These are phyloP conservation scores for Pasiphila rectangulata DNA, from an alignment of 2,888 invertebrate species.

Conservation along the genomic window DNA sequence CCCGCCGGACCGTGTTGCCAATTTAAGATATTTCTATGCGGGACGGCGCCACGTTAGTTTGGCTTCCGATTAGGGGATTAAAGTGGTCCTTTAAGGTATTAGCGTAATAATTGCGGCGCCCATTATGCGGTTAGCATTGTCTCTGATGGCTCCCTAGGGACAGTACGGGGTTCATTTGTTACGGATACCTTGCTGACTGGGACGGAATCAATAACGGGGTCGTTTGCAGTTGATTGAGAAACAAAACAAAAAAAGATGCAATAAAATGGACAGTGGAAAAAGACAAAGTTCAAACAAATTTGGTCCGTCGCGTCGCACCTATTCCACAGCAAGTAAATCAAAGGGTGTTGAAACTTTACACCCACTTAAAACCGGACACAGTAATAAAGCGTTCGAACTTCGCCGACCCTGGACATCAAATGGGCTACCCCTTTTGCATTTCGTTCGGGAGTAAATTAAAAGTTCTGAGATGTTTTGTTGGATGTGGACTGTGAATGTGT, in stretches of 20 bases:
- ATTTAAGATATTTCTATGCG: conserved; percentile 82
- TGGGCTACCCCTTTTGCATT: conserved; percentile 72
- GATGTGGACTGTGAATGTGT: conserved; percentile 8
- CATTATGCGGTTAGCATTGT: conserved; percentile 71
- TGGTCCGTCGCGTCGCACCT: conserved; percentile 60
- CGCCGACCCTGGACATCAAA: conserved; percentile 77
- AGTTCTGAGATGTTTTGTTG: conserved; percentile 54
- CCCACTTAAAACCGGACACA: conserved; percentile 81
- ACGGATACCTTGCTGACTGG: conserved; percentile 31
- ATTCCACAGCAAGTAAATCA: conserved; percentile 76
- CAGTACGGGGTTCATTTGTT: conserved; percentile 42
- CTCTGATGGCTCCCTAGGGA: conserved; percentile 44
- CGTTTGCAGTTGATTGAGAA: conserved; percentile 29
- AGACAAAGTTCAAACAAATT: conserved; percentile 65
- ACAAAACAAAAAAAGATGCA: conserved; percentile 44
- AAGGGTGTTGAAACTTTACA: conserved; percentile 82
- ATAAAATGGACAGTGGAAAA: conserved; percentile 53
- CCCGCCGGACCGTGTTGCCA: conserved; percentile 79
- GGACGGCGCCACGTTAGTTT: conserved; percentile 77
- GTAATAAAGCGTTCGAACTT: conserved; percentile 81
- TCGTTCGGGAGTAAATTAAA: conserved; percentile 71
- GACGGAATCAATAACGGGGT: conserved; percentile 26
- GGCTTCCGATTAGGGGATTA: conserved; percentile 80
- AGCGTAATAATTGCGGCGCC: conserved; percentile 74
- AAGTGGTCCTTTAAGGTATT: conserved; percentile 78